Conservation (phyloP, 2,888 invertebrate genomes). For the Drosophila rubida region DNA sequence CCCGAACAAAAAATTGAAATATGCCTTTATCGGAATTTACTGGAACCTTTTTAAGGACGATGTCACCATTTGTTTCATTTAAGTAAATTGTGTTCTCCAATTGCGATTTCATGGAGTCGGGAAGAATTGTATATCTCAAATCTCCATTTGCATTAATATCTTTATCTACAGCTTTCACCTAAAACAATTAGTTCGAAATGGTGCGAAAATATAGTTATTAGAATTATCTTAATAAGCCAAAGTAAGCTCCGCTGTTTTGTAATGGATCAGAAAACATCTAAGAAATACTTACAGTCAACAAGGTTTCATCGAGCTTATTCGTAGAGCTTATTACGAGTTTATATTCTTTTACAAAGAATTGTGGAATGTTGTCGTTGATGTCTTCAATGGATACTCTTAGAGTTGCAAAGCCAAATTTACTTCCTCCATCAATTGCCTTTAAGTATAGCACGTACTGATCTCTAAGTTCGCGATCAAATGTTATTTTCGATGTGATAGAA, state of each 20-base stretch:
- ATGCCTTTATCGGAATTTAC: constrained; percentile 87
- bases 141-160: constrained; percentile 91
- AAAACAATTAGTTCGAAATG: constrained; percentile 23
- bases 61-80: constrained; percentile 86
- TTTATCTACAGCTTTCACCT: constrained; percentile 90
- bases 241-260: not conserved
- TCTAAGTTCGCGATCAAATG: constrained; percentile 91
- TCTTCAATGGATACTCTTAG: constrained; percentile 93
- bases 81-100: constrained; percentile 90
- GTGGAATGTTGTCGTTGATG: constrained; percentile 93
- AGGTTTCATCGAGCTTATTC: constrained; percentile 86
- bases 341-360: constrained; percentile 91
- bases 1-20: constrained; percentile 95
- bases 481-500: constrained; percentile 88
- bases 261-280: not conserved
- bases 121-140: constrained; percentile 91
- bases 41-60: constrained; percentile 34
- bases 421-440: constrained; percentile 93
- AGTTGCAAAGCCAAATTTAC: constrained; percentile 90
- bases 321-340: constrained; percentile 89
- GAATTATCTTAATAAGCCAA: not conserved
- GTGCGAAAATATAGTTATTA: not conserved
- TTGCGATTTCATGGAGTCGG: constrained; percentile 88
- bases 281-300: constrained; percentile 86
- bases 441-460: constrained; percentile 90